These are phyloP conservation scores for Corythaixoides concolor DNA, from an alignment of 2,113 vertebrate species.

Conservation along the genomic window DNA sequence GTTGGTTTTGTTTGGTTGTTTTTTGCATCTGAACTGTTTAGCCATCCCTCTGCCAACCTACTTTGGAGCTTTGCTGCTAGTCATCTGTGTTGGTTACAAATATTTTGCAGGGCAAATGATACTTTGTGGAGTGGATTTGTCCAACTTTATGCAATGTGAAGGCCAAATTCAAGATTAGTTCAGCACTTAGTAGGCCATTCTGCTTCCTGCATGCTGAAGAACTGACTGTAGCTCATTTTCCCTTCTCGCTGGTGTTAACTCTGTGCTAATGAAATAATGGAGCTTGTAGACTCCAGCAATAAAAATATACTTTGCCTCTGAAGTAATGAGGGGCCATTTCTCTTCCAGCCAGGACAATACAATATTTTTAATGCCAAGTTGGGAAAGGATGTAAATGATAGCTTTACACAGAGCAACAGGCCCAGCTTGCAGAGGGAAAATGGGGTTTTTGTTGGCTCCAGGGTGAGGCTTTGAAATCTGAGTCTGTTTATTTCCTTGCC, in stretches of 20 bases:
- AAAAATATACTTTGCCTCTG: slow-evolving; percentile 2
- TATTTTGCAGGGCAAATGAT: neutral
- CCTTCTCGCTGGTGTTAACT: neutral
- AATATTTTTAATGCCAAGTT: neutral
- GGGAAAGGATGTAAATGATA: slow-evolving; percentile 17
- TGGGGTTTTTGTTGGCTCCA: neutral
- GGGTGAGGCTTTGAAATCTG: neutral
- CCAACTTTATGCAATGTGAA: neutral
- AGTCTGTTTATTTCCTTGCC: slow-evolving; percentile 7
- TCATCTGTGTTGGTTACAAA: neutral
- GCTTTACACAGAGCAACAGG: neutral
- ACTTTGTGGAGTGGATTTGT: neutral
- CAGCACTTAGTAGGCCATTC: neutral
- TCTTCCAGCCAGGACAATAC: neutral
- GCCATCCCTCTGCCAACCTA: neutral
- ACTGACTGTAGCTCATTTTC: neutral
- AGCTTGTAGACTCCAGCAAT: neutral
- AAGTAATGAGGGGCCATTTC: neutral
- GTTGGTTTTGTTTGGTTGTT: neutral
- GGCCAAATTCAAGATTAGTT: neutral
- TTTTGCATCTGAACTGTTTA: neutral
- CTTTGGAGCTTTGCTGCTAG: neutral
- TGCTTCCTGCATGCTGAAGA: neutral
- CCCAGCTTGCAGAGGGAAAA: neutral
- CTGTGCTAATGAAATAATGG: neutral